Base-by-base conservation (phyloP, 53 echinoderm and acorn worm genomes). In the Zoroaster sp. region DNA sequence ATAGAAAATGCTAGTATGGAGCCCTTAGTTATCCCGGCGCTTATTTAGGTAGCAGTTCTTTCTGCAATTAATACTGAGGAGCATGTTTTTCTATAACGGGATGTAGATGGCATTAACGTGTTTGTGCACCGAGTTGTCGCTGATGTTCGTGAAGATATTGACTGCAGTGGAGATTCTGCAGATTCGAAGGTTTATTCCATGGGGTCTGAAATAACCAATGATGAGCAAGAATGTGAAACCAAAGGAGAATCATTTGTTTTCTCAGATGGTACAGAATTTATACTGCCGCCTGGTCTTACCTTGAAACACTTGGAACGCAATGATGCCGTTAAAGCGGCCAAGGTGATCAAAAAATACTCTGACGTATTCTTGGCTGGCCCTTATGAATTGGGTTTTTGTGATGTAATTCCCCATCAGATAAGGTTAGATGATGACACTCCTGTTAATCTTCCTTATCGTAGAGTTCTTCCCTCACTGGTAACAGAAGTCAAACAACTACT, bases 401-500 rank as follows among this genome's bases (percentile, higher is more conserved):
- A 71, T 36, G 10, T 33, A 15, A 71, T 71, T 34, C 71, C 71
- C 15, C 71, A 71, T 32, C 71, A 71, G 35, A 71, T 71, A 28
- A 21, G 71, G 15, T 36, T 37, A 36, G 32, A 14, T 15, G 66
- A 65, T 21, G 71, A 71, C 6, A 71, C 37, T 14, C 71, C 71
- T 21, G 71, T 71, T 9, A 71, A 36, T 17, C 71, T 71, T 32
- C 71, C 71, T 32, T 71, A 71, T 35, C 33, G 35, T 14, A 71
- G 71, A 34, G 71, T 71, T 36, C 28, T 33, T 36, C 91, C 91
- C 6, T 30, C 66, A 1, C 86, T 65, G 66, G 70, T 77, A 1
- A 4, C 30, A 18, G 75, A 88, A 18, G 83, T 92, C 17, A 92
- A 92, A 41, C 36, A 75, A 33, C 59, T 82, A 51, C 66, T 88